These are phyloP conservation scores for Artibeus lituratus DNA, from an alignment of 2,797 vertebrate genomes.

Conservation along the genomic window DNA sequence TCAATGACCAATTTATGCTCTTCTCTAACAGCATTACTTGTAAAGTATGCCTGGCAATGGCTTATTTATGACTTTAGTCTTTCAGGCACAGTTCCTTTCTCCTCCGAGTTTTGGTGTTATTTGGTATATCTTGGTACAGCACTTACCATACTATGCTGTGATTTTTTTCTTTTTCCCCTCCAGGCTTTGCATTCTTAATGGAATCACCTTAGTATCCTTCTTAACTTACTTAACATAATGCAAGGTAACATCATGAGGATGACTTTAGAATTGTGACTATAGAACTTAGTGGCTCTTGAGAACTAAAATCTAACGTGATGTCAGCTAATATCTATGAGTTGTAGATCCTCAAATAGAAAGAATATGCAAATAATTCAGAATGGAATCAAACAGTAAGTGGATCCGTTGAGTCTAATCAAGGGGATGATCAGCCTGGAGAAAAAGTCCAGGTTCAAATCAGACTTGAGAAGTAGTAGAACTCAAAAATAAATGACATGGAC, in stretches of 20 bases:
- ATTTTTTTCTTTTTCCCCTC: neutral
- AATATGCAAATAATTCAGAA: neutral
- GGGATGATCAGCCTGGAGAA: neutral
- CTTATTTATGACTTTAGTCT: neutral
- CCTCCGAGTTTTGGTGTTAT: neutral
- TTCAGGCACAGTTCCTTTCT: neutral
- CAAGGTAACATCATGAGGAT: neutral
- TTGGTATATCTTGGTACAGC: neutral
- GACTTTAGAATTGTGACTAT: neutral
- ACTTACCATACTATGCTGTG: neutral
- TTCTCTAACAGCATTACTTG: neutral
- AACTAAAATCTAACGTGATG: neutral
- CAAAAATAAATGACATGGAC: neutral
- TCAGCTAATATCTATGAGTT: neutral
- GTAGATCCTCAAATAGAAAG: neutral
- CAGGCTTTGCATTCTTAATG: neutral
- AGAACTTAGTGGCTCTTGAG: neutral
- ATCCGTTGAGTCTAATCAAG: neutral
- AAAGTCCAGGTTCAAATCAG: neutral
- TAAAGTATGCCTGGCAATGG: neutral
- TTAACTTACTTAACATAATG: neutral
- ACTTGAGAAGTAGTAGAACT: neutral
- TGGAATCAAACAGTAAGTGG: neutral
- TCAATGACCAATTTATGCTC: neutral
- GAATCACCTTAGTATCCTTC: neutral